phyloP scores from a whole-genome alignment of 2,797 vertebrate species.

The Chromobotia macracanthus region DNA sequence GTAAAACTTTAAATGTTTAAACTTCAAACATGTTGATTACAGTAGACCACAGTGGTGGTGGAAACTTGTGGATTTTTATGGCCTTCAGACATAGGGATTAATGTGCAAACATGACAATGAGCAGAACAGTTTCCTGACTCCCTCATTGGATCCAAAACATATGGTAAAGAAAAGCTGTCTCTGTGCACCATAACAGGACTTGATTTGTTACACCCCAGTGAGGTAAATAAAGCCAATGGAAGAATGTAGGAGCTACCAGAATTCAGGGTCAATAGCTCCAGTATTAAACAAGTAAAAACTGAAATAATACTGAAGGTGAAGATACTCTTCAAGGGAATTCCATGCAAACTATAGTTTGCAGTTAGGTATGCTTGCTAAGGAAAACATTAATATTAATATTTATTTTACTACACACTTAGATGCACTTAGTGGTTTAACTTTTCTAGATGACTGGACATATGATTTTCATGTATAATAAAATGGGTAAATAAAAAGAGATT shows the following conservation, averaged over 20 bases:
- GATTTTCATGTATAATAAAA: too few relatives aligned
- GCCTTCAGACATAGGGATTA: constrained; percentile 1
- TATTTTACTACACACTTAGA: too few relatives aligned
- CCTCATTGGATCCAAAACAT: neutral
- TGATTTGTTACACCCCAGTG: constrained; percentile 16
- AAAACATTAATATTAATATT: too few relatives aligned
- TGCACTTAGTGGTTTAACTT: too few relatives aligned
- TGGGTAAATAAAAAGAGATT: too few relatives aligned
- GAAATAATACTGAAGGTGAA: neutral
- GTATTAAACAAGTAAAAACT: neutral
- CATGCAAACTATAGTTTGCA: too few relatives aligned
- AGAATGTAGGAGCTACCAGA: neutral
- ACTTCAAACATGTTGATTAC: neutral
- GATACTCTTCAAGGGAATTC: too few relatives aligned
- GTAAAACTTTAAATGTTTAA: neutral
- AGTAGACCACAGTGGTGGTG: neutral
- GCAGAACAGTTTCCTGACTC: neutral
- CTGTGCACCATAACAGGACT: neutral
- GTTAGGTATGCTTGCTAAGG: too few relatives aligned
- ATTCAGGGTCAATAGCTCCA: neutral
- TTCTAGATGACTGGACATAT: too few relatives aligned
- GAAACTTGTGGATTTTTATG: neutral
- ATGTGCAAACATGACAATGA: constrained; percentile 18
- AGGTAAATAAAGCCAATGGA: neutral
- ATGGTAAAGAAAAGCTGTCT: constrained; percentile 33